Evolutionary conservation across 1,140 invertebrate species (phyloP).

Genomic region (Eubasilissa regina): DNA sequence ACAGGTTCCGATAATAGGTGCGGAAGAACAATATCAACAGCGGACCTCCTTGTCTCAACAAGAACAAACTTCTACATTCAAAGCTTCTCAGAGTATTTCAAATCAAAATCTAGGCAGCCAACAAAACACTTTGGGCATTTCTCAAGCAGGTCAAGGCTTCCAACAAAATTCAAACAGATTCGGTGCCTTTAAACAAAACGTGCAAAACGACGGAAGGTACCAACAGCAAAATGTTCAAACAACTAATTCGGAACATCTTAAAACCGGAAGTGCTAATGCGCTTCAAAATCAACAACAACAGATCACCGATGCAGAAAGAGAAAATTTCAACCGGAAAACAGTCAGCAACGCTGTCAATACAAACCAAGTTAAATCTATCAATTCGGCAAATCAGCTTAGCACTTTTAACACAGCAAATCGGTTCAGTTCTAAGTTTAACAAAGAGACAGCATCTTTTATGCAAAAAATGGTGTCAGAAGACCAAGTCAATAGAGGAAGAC

Average conservation of each 20-base stretch:
- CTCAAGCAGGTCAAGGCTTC: neutral
- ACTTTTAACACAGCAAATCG: slow-evolving; percentile 9
- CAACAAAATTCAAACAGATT: slow-evolving; percentile 1
- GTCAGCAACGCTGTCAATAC: too few species aligned
- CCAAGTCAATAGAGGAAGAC: neutral
- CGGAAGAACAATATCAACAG: slow-evolving; percentile 42
- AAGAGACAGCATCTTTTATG: slow-evolving; percentile 4
- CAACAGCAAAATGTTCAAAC: slow-evolving; percentile 4
- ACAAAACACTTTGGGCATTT: neutral
- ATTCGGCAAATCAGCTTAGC: neutral
- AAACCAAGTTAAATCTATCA: too few species aligned
- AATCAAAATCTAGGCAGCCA: neutral
- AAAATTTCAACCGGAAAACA: slow-evolving; percentile 4
- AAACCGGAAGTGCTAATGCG: slow-evolving; percentile 6
- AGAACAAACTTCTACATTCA: slow-evolving; percentile 18
- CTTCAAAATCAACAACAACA: slow-evolving; percentile 15
- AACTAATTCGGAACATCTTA: neutral
- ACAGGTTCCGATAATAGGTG: slow-evolving; percentile 50
- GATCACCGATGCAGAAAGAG: neutral
- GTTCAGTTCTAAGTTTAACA: slow-evolving; percentile 42
- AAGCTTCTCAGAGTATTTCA: slow-evolving; percentile 3
- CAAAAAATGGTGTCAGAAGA: slow-evolving; percentile 21
- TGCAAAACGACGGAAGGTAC: neutral
- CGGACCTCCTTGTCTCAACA: slow-evolving; percentile 30
- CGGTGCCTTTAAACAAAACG: neutral